Evolutionary conservation across 2,113 vertebrate genomes (phyloP).

Genomic region (Forbesichthys agassizii): DNA sequence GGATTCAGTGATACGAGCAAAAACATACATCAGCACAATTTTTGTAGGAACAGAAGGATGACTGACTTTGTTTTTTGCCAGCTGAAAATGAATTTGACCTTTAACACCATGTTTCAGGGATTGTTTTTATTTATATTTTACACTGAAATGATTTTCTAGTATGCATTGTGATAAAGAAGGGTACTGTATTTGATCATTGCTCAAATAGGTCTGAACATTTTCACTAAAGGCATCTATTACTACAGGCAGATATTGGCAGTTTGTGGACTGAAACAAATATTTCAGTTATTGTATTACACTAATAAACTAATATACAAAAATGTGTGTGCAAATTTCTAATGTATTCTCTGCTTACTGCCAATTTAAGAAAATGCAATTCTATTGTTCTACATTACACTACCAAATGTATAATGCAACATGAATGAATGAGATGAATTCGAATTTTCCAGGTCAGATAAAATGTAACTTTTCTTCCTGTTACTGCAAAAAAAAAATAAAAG

Average conservation of each 20-base stretch:
- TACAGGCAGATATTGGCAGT: background rate
- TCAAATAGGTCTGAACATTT: conserved; percentile 8
- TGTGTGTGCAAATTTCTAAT: background rate
- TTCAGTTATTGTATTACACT: background rate
- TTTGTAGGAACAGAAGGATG: conserved; percentile 54
- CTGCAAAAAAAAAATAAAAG: conserved; percentile 31
- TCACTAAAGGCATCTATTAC: background rate
- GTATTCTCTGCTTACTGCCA: background rate
- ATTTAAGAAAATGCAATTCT: background rate
- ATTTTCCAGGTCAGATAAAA: background rate
- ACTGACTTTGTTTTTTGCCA: conserved; percentile 15
- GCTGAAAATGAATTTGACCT: conserved; percentile 6
- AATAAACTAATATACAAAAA: background rate
- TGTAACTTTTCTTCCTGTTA: conserved; percentile 41
- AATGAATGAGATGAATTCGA: conserved; percentile 3
- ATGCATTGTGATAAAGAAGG: background rate
- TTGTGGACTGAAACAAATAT: background rate
- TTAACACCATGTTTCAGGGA: conserved; percentile 11
- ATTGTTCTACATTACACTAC: conserved; percentile 18
- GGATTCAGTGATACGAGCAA: conserved; percentile 38
- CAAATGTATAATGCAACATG: background rate
- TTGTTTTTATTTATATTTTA: conserved; percentile 34
- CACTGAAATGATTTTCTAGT: background rate
- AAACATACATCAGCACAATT: conserved; percentile 46
- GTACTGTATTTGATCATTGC: background rate